Percentiles rank a stretch among this genome's conserved stretches.
These are phyloP conservation scores for Gallinago nigripennis DNA, from an alignment of 2,797 vertebrate species.

Conservation along the genomic window DNA sequence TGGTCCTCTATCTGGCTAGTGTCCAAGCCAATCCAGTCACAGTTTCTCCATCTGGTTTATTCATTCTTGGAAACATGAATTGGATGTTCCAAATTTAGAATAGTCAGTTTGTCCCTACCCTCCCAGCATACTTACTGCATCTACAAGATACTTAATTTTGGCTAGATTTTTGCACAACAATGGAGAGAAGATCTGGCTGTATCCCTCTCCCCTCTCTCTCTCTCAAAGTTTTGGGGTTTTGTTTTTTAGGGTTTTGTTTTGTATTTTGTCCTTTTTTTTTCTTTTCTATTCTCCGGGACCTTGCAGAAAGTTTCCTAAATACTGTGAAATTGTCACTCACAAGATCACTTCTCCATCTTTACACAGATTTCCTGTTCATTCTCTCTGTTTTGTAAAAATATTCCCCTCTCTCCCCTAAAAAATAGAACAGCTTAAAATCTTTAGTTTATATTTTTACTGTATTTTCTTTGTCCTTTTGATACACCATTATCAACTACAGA, in stretches of 20 bases:
- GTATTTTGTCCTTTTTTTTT: background rate
- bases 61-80: conserved; percentile 32
- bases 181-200: background rate
- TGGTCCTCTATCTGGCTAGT: background rate
- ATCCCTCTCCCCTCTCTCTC: background rate
- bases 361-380: background rate
- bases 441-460: background rate
- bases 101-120: background rate
- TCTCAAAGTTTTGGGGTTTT: too few species aligned
- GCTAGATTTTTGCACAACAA: background rate
- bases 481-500: background rate
- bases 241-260: too few species aligned
- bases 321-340: background rate
- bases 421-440: rapidly evolving
- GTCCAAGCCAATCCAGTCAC: background rate
- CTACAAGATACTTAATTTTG: background rate
- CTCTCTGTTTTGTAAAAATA: background rate
- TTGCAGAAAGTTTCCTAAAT: background rate
- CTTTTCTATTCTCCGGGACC: background rate
- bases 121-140: background rate
- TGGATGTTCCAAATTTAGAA: conserved; percentile 5
- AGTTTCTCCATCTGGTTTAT: conserved; percentile 41
- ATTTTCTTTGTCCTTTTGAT: background rate
- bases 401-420: rapidly evolving
- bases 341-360: background rate